phyloP scores from a whole-genome alignment of 1,140 invertebrate species.

The Zeugodacus cucurbitae region DNA sequence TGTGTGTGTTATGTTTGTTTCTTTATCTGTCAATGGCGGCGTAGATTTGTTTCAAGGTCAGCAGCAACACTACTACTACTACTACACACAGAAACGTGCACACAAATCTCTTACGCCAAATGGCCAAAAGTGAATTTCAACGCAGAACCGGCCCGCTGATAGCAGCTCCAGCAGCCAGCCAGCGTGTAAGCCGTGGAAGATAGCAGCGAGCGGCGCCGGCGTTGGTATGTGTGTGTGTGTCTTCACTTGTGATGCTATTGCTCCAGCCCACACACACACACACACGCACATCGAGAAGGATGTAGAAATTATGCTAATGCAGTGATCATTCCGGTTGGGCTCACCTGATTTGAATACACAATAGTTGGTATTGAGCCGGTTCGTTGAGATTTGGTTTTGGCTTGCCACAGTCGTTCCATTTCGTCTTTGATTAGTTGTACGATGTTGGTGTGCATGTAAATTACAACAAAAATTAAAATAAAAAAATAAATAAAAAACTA shows the following conservation, averaged over 20 bases:
- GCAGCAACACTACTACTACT: too few species aligned
- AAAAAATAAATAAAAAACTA: not conserved
- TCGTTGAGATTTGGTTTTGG: not conserved
- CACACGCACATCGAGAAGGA: not conserved
- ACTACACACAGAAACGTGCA: not conserved
- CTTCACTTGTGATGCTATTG: not conserved
- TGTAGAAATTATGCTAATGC: slow-evolving; percentile 23
- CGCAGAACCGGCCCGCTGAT: not conserved
- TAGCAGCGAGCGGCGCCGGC: not conserved
- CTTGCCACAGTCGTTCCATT: not conserved
- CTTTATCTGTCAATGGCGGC: not conserved
- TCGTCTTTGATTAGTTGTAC: not conserved
- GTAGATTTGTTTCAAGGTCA: slow-evolving; percentile 20
- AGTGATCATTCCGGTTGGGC: not conserved
- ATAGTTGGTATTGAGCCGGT: not conserved
- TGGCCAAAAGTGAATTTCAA: not conserved
- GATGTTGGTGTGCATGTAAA: not conserved
- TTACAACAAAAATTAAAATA: not conserved
- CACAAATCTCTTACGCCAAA: not conserved
- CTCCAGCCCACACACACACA: not conserved
- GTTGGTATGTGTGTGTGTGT: not conserved
- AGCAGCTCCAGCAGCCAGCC: not conserved
- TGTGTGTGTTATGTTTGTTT: not conserved
- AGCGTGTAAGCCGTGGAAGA: not conserved
- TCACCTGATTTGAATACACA: not conserved